phyloP scores from a whole-genome alignment of 2,113 vertebrate genomes.

The Orycteropus afer region DNA sequence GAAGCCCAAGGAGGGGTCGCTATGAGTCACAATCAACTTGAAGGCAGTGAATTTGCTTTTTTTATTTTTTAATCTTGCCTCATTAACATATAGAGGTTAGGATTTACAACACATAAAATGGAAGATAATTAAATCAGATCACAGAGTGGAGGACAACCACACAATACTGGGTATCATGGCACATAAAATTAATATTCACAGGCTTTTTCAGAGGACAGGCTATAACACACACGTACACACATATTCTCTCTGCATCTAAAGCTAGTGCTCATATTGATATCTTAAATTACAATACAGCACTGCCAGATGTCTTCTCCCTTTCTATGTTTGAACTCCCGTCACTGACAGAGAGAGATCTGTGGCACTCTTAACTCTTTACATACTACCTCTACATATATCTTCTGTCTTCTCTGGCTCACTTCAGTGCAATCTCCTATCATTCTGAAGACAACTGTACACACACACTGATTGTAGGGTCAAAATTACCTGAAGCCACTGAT shows the following conservation, averaged over 20 bases:
- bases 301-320: background rate
- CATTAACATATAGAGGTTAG: too few species aligned
- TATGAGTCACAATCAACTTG: too few species aligned
- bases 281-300: background rate
- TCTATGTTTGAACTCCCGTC: background rate
- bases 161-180: too few species aligned
- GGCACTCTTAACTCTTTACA: background rate
- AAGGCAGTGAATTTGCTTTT: too few species aligned
- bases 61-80: too few species aligned
- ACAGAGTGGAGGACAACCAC: too few species aligned
- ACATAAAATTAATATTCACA: background rate
- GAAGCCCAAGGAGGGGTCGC: too few species aligned
- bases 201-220: background rate
- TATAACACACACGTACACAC: background rate
- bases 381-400: background rate
- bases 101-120: too few species aligned
- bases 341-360: background rate
- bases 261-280: background rate
- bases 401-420: background rate
- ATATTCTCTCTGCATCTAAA: background rate
- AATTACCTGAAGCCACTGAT: background rate
- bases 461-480: background rate
- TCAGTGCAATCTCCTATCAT: background rate
- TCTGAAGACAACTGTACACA: background rate
- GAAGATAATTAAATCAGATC: too few species aligned